Evolutionary conservation across 1,140 invertebrate species (phyloP).

Genomic region (Helicorthomorpha holstii): DNA sequence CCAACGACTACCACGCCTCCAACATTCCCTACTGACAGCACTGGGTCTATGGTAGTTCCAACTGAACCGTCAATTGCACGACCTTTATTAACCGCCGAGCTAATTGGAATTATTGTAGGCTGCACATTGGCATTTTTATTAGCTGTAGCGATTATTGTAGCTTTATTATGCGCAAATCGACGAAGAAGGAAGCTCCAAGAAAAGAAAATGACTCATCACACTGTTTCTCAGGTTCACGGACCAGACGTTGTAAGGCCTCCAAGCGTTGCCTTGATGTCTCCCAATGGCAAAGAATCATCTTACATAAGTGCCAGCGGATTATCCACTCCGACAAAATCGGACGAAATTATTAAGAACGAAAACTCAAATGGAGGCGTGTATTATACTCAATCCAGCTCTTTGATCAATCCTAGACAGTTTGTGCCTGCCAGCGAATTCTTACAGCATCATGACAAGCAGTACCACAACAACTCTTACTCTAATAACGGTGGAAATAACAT

Average conservation of each 20-base stretch:
- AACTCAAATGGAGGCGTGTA: neutral
- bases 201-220: neutral
- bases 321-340: neutral
- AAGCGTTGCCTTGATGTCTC: no score
- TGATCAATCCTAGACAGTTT: neutral
- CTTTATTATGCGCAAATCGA: neutral
- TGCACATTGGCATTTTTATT: neutral
- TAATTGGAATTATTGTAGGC: neutral
- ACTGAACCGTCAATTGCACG: neutral
- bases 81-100: neutral
- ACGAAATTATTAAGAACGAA: no score
- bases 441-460: neutral
- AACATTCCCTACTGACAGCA: neutral
- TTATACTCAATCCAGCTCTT: neutral
- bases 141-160: neutral
- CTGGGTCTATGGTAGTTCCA: neutral
- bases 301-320: neutral
- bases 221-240: neutral
- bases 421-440: neutral
- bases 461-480: neutral
- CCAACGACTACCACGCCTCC: neutral
- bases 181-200: neutral
- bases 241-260: neutral
- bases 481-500: neutral
- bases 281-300: neutral